phyloP scores from a whole-genome alignment of 1,140 invertebrate genomes.

The Spodoptera litura region DNA sequence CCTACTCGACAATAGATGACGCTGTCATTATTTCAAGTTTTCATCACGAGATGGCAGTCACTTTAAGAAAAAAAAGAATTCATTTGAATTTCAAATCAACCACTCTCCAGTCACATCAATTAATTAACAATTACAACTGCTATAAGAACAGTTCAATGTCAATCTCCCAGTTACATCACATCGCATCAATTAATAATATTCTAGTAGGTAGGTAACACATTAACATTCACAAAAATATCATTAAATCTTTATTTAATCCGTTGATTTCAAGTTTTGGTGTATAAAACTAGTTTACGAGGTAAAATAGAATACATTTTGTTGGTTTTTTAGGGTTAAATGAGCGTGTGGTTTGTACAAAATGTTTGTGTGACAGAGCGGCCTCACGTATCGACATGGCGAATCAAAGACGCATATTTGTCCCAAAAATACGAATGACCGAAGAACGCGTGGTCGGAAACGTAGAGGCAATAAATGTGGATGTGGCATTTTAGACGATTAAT shows the following conservation, averaged over 20 bases:
- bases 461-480: background rate
- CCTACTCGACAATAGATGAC: slow-evolving; percentile 37
- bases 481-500: background rate
- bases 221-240: background rate
- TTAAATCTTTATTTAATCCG: background rate
- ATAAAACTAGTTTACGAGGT: too few relatives aligned
- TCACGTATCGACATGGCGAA: slow-evolving; percentile 32
- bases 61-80: background rate
- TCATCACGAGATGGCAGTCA: background rate
- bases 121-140: background rate
- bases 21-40: background rate
- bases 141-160: background rate
- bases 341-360: background rate
- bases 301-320: background rate
- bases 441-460: slow-evolving; percentile 44
- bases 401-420: slow-evolving; percentile 49
- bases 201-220: background rate
- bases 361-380: slow-evolving; percentile 6
- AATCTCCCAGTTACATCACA: slow-evolving; percentile 24
- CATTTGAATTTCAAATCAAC: background rate
- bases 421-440: slow-evolving; percentile 57
- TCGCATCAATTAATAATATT: slow-evolving; percentile 1
- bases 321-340: background rate
- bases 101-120: background rate
- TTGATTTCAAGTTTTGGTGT: background rate